Conservation (phyloP, 2,113 vertebrate species). For the Boulengeromyrus knoepffleri region DNA sequence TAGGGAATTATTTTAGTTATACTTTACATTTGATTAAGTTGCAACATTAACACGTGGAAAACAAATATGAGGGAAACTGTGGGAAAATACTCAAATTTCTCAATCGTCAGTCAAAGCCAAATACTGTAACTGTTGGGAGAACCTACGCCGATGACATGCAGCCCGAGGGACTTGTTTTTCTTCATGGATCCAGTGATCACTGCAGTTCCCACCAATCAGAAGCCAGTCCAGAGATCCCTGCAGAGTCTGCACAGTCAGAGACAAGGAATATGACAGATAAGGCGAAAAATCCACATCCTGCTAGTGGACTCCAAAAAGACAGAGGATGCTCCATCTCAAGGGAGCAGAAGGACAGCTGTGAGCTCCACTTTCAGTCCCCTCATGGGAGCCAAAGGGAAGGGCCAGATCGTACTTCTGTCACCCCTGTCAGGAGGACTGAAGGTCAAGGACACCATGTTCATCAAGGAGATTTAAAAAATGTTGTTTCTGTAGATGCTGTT, state of each 20-base stretch:
- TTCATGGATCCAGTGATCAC: neutral
- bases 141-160: neutral
- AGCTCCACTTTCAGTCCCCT: neutral
- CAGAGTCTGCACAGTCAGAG: neutral
- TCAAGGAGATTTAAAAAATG: neutral
- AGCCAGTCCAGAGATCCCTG: neutral
- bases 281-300: neutral
- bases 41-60: neutral
- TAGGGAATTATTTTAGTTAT: neutral
- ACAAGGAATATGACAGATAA: neutral
- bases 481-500: neutral
- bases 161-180: neutral
- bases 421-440: neutral
- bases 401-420: neutral
- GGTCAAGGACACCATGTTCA: neutral
- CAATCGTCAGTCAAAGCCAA: neutral
- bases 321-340: neutral
- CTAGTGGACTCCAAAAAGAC: neutral
- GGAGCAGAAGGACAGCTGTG: neutral
- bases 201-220: neutral
- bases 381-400: neutral
- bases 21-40: neutral
- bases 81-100: neutral
- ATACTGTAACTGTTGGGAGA: neutral
- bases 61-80: neutral